A percentile compares a stretch with the other conserved stretches of the same genome.
Evolutionary conservation across 2,113 vertebrate genomes (phyloP).

Genomic region (Laticauda laticaudata): DNA sequence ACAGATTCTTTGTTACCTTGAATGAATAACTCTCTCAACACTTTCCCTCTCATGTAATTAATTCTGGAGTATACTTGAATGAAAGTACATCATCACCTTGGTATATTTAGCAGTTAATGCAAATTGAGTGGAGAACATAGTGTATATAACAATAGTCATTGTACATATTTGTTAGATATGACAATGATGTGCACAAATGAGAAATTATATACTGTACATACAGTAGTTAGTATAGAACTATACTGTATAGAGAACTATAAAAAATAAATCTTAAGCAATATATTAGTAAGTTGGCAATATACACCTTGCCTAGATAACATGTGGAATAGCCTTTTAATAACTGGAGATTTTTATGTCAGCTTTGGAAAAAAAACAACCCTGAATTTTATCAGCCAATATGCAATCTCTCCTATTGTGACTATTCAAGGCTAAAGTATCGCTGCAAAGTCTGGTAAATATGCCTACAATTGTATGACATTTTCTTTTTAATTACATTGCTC

Average conservation of each 20-base stretch:
- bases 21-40: slow-evolving; percentile 49
- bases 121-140: not conserved
- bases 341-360: not conserved
- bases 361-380: not conserved
- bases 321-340: not conserved
- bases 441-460: not conserved
- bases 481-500: not conserved
- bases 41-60: slow-evolving; percentile 51
- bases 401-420: not conserved
- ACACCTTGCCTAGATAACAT: not conserved
- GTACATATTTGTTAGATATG: not conserved
- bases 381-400: not conserved
- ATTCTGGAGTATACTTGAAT: slow-evolving; percentile 49
- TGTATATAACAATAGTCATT: not conserved
- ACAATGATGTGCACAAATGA: not conserved
- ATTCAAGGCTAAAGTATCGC: not conserved
- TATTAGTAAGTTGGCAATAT: not conserved
- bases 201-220: not conserved
- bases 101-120: not conserved
- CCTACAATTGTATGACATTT: not conserved
- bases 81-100: slow-evolving; percentile 43
- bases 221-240: not conserved
- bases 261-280: not conserved
- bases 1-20: slow-evolving; percentile 48
- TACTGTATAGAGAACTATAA: not conserved